Base-by-base conservation (phyloP, 2,797 vertebrate genomes). In the Hippoglossus hippoglossus region DNA sequence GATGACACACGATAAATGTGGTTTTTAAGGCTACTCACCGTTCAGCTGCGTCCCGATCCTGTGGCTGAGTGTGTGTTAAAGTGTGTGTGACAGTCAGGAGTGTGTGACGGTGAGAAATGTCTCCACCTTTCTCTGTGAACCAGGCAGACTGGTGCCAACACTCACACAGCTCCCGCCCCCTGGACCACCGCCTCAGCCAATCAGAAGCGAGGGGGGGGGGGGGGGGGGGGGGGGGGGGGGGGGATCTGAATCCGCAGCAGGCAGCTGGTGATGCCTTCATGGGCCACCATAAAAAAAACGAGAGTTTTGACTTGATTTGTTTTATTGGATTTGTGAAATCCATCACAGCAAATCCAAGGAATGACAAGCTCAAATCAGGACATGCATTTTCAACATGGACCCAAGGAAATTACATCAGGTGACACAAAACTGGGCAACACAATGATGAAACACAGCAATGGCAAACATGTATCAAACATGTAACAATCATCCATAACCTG, bases 91-190 rank as follows among this genome's bases (percentile, higher is more conserved):
- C 68, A 76, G 82, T 75, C 63, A 51, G 66, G 62, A 72, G 77
- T 67, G 77, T 79, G 80, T 81, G 84, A 86, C 84, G 87, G 63
- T 75, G 78, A 70, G 84, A 79, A 18, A 12, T 47, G 6, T 86
- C 61, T 86, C 83, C 84, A 85, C 91, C 87, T 90, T 82, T 75
- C 81, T 31, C 75, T 75, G 79, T 76, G 79, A 22, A 65, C 79
- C 46, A 63, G 72, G 82, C 79, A 83, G 82, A 83, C 83, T 89
- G 83, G 73, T 87, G 77, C 81, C 82, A 83, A 72, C 70, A 56
- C 67, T 59, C 58, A 46, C 63, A 47, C 21, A 63, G 50, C 53
- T 25, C 79, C 59, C 89, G 79, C 90, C 92, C 85, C 47, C 65
- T 78, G 7, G 25, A 12, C 12, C 2, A 25, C 12, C 0, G 22